Conservation (phyloP, 1,140 invertebrate species). For the Dysdera silvatica region DNA sequence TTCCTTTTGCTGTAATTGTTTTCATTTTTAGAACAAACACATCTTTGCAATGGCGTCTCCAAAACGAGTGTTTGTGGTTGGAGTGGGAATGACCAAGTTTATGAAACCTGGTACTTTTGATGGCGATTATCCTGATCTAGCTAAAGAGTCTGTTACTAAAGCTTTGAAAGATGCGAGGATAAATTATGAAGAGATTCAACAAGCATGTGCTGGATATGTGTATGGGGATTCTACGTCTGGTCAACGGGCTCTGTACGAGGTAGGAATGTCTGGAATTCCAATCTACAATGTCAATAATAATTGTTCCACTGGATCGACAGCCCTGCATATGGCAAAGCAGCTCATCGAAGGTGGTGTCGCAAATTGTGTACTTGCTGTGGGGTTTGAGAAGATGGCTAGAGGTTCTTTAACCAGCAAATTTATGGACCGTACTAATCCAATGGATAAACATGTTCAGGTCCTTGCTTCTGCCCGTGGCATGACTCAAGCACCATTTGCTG, state of each 20-base stretch:
- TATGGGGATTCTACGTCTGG: constrained; percentile 95
- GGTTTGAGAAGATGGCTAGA: constrained; percentile 96
- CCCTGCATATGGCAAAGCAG: constrained; percentile 81
- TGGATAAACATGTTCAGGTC: constrained; percentile 82
- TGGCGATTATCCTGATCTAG: constrained; percentile 92
- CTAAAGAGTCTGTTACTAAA: constrained; percentile 81
- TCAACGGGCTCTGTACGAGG: constrained; percentile 85
- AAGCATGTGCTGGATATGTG: constrained; percentile 88
- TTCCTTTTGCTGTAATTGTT: no score
- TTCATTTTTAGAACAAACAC: no score
- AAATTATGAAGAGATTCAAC: constrained; percentile 69
- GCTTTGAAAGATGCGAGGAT: constrained; percentile 80
- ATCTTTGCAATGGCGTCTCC: no score
- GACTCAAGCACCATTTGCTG: constrained; percentile 70
- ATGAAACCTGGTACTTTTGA: constrained; percentile 71
- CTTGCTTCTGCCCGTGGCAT: constrained; percentile 76
- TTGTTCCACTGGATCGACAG: constrained; percentile 91
- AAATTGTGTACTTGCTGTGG: constrained; percentile 83
- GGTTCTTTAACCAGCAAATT: constrained; percentile 77
- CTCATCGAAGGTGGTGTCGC: constrained; percentile 72
- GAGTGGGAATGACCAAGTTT: constrained; percentile 96
- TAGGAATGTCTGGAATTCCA: constrained; percentile 94
- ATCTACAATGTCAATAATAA: constrained; percentile 99
- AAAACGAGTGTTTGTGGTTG: constrained; percentile 85
- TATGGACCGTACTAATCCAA: constrained; percentile 80